A percentile compares a stretch with the other conserved stretches of the same genome.
phyloP scores from a whole-genome alignment of 2,113 vertebrate genomes.

The Chloroceryle aenea region DNA sequence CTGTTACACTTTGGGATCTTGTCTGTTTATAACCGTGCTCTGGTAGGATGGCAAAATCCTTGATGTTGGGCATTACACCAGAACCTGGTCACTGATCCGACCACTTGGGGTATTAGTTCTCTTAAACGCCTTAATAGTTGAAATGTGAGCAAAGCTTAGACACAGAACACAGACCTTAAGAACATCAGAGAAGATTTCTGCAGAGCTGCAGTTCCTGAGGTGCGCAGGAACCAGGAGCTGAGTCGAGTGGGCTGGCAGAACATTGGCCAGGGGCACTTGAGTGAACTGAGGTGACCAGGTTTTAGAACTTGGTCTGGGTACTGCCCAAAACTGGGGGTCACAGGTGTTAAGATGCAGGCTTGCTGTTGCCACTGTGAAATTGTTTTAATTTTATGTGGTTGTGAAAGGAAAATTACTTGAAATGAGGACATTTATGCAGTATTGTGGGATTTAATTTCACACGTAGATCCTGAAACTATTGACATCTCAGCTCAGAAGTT shows the following conservation, averaged over 20 bases:
- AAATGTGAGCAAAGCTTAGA: accelerated
- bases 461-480: constrained; percentile 66
- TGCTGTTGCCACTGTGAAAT: constrained; percentile 44
- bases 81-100: neutral
- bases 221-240: neutral
- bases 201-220: accelerated
- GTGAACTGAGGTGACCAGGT: neutral
- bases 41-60: neutral
- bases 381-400: constrained; percentile 55
- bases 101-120: neutral
- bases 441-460: constrained; percentile 64
- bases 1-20: accelerated
- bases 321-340: neutral
- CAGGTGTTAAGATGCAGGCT: constrained; percentile 28
- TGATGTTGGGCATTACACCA: neutral
- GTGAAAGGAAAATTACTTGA: constrained; percentile 64
- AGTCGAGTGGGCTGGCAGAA: neutral
- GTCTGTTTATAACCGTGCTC: neutral
- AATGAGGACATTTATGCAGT: constrained; percentile 47
- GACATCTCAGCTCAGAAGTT: constrained; percentile 48
- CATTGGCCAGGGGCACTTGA: neutral
- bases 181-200: neutral
- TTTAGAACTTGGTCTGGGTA: neutral
- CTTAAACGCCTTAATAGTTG: too few species aligned
- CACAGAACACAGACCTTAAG: neutral